Evolutionary conservation across 2,888 invertebrate genomes (phyloP).

Genomic region (Strigamia maritima): DNA sequence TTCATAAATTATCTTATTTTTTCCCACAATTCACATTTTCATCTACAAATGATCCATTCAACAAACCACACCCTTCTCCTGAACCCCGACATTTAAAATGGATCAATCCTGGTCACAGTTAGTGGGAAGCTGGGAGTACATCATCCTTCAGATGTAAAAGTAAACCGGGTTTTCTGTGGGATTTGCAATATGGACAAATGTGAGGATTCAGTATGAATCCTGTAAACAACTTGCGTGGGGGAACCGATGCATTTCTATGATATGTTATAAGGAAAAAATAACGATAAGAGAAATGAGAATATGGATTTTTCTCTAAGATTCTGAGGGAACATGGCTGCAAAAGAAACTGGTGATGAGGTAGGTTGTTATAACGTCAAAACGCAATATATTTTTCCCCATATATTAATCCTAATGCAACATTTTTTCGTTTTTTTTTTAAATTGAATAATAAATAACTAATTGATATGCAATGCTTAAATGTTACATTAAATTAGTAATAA

Average conservation of each 20-base stretch:
- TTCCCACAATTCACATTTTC: neutral
- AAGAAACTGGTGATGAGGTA: constrained; percentile 12
- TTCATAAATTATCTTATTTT: constrained; percentile 34
- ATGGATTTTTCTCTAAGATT: neutral
- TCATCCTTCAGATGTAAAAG: neutral
- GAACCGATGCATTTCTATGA: neutral
- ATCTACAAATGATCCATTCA: neutral
- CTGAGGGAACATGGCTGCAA: constrained; percentile 12
- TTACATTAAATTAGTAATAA: no score
- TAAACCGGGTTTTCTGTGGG: neutral
- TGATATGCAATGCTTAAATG: no score
- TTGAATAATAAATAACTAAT: no score
- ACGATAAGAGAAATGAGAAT: neutral
- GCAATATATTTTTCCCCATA: neutral
- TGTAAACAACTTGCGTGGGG: neutral
- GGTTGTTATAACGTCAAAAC: neutral
- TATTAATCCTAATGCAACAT: no score
- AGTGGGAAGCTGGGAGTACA: constrained; percentile 1
- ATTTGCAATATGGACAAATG: neutral
- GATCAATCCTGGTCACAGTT: neutral
- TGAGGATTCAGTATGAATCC: neutral
- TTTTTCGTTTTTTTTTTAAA: no score
- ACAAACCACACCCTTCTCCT: neutral
- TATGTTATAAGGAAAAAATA: neutral
- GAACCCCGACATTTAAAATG: constrained; percentile 18